These are phyloP conservation scores for Amblyjoppa proteus DNA, from an alignment of 2,888 invertebrate genomes.

Conservation along the genomic window DNA sequence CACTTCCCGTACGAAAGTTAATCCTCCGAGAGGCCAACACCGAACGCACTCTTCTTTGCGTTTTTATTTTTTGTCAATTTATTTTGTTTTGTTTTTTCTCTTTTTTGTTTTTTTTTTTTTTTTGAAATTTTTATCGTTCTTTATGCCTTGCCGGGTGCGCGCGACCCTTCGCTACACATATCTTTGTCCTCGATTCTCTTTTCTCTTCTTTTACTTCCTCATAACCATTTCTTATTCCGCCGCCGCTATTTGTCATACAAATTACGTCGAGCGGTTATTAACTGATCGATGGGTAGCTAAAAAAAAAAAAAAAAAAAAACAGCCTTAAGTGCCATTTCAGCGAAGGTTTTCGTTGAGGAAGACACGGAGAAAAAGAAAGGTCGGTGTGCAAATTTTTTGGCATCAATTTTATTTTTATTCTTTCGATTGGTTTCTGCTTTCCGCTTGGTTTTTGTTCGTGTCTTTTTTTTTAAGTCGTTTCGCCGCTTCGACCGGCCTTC, in stretches of 20 bases:
- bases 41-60: slow-evolving; percentile 31
- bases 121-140: slow-evolving; percentile 28
- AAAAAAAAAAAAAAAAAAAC: neutral
- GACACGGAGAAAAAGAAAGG: neutral
- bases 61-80: slow-evolving; percentile 20
- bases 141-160: slow-evolving; percentile 36
- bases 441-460: neutral
- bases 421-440: slow-evolving; percentile 1
- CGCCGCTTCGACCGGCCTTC: neutral
- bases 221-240: slow-evolving; percentile 3
- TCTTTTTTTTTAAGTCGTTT: neutral
- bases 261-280: neutral
- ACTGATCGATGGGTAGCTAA: neutral
- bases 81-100: slow-evolving; percentile 22
- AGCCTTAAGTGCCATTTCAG: neutral
- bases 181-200: neutral
- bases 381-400: slow-evolving; percentile 1
- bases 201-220: slow-evolving; percentile 2
- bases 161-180: slow-evolving; percentile 7
- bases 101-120: neutral
- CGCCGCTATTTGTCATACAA: slow-evolving; percentile 1
- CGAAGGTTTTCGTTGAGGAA: neutral
- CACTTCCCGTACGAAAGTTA: slow-evolving; percentile 58
- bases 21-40: slow-evolving; percentile 58
- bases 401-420: neutral